phyloP scores from a whole-genome alignment of 2,888 invertebrate species.

The Tinea trinotella region DNA sequence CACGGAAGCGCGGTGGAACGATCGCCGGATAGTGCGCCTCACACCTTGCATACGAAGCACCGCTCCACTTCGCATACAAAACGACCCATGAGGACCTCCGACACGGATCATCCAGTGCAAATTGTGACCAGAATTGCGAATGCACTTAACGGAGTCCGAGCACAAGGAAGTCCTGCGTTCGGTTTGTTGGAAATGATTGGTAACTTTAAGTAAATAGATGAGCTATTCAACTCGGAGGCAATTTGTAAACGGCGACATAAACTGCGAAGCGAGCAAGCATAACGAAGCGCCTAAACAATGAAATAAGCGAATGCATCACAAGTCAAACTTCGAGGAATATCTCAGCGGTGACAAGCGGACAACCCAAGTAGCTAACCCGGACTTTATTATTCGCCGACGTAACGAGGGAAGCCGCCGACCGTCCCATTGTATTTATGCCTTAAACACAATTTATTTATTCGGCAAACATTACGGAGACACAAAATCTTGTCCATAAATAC shows the following conservation, averaged over 20 bases:
- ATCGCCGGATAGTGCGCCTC: constrained; percentile 41
- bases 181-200: neutral
- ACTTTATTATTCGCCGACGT: constrained; percentile 67
- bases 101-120: constrained; percentile 8
- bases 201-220: constrained; percentile 10
- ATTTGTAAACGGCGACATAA: constrained; percentile 66
- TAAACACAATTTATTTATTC: constrained; percentile 69
- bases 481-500: constrained; percentile 73
- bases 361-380: constrained; percentile 54
- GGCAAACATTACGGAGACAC: constrained; percentile 70
- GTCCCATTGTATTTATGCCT: constrained; percentile 70
- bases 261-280: constrained; percentile 37
- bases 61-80: constrained; percentile 49
- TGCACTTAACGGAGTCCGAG: constrained; percentile 28
- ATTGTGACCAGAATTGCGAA: constrained; percentile 51
- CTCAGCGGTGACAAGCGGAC: constrained; percentile 60
- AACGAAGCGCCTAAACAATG: constrained; percentile 68
- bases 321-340: constrained; percentile 49
- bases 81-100: constrained; percentile 41
- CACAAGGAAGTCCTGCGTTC: constrained; percentile 30
- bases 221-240: constrained; percentile 37
- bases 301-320: constrained; percentile 42
- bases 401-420: constrained; percentile 63
- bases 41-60: constrained; percentile 49
- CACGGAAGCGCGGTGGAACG: constrained; percentile 54